A percentile compares a stretch with the other conserved stretches of the same genome.
These are phyloP conservation scores for Drosophila kuntzei DNA, from an alignment of 2,888 invertebrate species.

Conservation along the genomic window DNA sequence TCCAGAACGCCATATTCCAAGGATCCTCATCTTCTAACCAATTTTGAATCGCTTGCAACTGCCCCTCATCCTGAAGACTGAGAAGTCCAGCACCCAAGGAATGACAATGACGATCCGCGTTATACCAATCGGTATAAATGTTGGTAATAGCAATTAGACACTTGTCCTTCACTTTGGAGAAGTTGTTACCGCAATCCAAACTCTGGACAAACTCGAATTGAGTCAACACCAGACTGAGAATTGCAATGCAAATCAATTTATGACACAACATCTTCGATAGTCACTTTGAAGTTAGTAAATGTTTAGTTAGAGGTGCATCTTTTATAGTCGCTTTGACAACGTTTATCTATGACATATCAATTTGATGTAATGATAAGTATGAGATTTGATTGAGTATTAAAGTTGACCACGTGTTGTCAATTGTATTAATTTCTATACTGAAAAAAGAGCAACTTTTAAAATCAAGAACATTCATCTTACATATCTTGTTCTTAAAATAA, in stretches of 20 bases:
- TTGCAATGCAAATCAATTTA: constrained; percentile 17
- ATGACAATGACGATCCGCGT: constrained; percentile 60
- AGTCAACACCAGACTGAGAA: constrained; percentile 10
- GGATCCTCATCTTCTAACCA: constrained; percentile 42
- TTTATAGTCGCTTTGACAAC: background rate
- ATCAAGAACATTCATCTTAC: too few species aligned
- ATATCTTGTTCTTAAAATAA: too few species aligned
- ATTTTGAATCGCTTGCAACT: constrained; percentile 30
- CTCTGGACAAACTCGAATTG: constrained; percentile 1
- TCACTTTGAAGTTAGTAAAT: background rate
- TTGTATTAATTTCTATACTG: too few species aligned
- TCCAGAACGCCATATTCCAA: constrained; percentile 44
- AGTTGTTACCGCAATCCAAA: constrained; percentile 34
- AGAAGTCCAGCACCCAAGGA: constrained; percentile 39
- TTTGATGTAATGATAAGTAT: too few species aligned
- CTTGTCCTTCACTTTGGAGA: constrained; percentile 47
- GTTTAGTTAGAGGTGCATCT: background rate
- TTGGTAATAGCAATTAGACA: constrained; percentile 27
- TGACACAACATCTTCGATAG: constrained; percentile 19
- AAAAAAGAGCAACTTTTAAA: too few species aligned
- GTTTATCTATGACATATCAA: too few species aligned
- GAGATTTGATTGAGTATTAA: too few species aligned
- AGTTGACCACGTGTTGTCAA: too few species aligned
- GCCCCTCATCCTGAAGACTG: constrained; percentile 41
- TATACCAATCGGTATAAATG: constrained; percentile 40